Evolutionary conservation across 2,888 invertebrate genomes (phyloP).

Genomic region (Apodemia duryi): DNA sequence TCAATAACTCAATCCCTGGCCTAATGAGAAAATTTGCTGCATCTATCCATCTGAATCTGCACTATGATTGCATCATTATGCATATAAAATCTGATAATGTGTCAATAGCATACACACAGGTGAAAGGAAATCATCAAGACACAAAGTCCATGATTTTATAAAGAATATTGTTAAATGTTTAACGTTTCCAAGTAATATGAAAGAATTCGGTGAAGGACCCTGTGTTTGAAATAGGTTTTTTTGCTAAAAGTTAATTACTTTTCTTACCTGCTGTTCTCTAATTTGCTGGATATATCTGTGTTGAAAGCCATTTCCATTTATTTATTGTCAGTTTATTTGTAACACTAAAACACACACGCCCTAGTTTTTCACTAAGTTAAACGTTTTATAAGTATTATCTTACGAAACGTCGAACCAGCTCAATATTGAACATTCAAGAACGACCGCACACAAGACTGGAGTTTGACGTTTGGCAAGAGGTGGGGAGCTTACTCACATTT

Average conservation of each 20-base stretch:
- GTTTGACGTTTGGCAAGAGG: slow-evolving; percentile 68
- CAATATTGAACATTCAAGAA: slow-evolving; percentile 41
- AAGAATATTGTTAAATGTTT: not conserved
- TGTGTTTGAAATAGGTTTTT: slow-evolving; percentile 9
- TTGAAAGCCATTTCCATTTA: slow-evolving; percentile 75
- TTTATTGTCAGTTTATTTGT: slow-evolving; percentile 70
- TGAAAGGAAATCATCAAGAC: slow-evolving; percentile 13
- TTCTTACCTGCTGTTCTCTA: slow-evolving; percentile 78
- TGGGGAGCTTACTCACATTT: slow-evolving; percentile 61
- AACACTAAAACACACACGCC: slow-evolving; percentile 73
- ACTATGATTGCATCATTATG: slow-evolving; percentile 11
- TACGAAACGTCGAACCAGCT: slow-evolving; percentile 55
- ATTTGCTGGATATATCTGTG: slow-evolving; percentile 69
- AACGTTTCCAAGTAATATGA: not conserved
- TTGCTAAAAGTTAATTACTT: slow-evolving; percentile 19
- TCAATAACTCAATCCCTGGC: not conserved
- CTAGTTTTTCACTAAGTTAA: slow-evolving; percentile 56
- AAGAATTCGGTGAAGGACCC: slow-evolving; percentile 19
- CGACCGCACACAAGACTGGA: slow-evolving; percentile 44
- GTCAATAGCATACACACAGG: slow-evolving; percentile 10
- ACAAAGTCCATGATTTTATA: not conserved
- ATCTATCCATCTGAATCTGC: not conserved
- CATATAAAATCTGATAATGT: slow-evolving; percentile 10
- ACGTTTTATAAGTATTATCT: slow-evolving; percentile 50
- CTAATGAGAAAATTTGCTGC: not conserved